Evolutionary conservation across 2,113 vertebrate species (phyloP), one percentile per base, ranked within the genome.

Genomic region (Blennius ocellaris): DNA sequence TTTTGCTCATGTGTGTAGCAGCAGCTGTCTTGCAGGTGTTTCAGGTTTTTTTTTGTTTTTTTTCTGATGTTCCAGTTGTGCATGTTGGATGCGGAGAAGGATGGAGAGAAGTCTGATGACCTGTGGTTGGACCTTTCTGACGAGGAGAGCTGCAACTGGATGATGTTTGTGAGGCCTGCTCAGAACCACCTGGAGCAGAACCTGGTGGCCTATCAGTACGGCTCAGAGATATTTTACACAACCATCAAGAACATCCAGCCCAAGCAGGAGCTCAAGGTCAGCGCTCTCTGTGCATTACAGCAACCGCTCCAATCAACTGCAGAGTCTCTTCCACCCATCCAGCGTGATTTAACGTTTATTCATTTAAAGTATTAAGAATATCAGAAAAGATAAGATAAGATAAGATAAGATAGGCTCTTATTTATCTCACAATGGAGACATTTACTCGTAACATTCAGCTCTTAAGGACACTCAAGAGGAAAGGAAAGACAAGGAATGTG

Each of bases 131-230:
- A 99, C 80, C 91, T 99, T 39, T 97, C 97, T 0, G 97, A 98
- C 1, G 97, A 99, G 86, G 95, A 96, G 67, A 94, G 94, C 49
- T 98, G 97, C 83, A 99, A 99, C 88, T 99, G 98, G 98, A 95
- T 97, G 96, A 99, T 99, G 98, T 99, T 99, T 77, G 97, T 99
- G 7, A 93, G 97, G 9, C 97, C 97, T 0, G 98, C 98, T 17
- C 95, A 97, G 90, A 99, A 98, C 78, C 97, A 99, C 72, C 83
- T 99, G 83, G 97, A 99, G 78, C 98, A 99, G 93, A 99, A 99
- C 87, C 92, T 99, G 80, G 97, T 99, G 47, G 98, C 97, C 0
- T 99, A 99, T 84, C 98, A 99, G 72, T 99, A 99, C 0, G 98
- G 98, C 70, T 94, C 97, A 0, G 96, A 99, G 3, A 97, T 99